Percentiles rank a stretch among this genome's conserved stretches.
phyloP scores from a whole-genome alignment of 1,140 invertebrate genomes.

The Argopecten irradians region DNA sequence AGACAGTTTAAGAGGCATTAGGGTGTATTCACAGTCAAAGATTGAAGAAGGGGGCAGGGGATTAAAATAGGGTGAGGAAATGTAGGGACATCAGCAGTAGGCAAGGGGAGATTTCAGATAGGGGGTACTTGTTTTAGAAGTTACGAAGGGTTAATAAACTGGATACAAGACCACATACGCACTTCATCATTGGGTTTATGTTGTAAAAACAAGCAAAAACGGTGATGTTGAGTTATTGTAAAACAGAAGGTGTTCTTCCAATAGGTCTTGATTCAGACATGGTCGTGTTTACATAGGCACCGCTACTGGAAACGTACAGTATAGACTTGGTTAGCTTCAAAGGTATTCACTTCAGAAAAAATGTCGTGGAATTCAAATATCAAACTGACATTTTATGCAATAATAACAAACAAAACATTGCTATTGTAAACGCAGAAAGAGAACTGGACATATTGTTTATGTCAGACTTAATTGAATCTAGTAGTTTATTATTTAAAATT shows the following conservation, averaged over 20 bases:
- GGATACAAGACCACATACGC: too few species aligned
- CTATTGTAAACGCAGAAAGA: not conserved
- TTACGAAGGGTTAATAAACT: too few species aligned
- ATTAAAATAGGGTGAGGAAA: too few species aligned
- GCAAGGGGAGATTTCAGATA: too few species aligned
- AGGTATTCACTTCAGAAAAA: not conserved
- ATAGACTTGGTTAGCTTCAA: not conserved
- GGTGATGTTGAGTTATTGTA: not conserved
- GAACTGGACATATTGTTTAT: not conserved
- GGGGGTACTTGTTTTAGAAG: too few species aligned
- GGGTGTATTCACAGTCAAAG: too few species aligned
- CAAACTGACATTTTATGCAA: not conserved
- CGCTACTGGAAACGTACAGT: not conserved
- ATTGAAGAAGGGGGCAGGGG: too few species aligned
- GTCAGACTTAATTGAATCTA: not conserved
- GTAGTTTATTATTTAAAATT: not conserved
- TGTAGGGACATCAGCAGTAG: too few species aligned
- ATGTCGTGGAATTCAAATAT: not conserved
- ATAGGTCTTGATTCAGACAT: not conserved
- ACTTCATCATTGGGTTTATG: not conserved
- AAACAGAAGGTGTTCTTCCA: too few species aligned
- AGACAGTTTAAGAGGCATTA: too few species aligned
- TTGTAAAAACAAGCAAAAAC: not conserved
- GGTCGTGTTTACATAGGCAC: not conserved
- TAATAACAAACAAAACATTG: too few species aligned